Base-by-base conservation (phyloP, 2,113 vertebrate genomes). In the Morone chrysops region DNA sequence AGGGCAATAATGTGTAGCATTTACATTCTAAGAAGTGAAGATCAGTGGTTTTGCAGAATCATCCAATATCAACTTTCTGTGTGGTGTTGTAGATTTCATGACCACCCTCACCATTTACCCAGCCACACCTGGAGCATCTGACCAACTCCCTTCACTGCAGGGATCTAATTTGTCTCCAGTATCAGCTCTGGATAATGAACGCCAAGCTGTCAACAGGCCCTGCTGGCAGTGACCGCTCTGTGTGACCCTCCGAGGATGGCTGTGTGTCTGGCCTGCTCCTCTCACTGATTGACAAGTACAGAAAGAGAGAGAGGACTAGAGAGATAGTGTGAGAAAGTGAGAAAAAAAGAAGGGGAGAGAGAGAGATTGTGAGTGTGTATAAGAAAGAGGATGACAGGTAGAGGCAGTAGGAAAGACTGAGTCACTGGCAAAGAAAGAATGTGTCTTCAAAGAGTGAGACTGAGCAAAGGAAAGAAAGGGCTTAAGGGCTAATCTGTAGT, bases 131-230 rank as follows among this genome's bases (percentile, higher is more conserved):
- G 77, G 62, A 86, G 66, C 75, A 72, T 83, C 80, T 74, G 77
- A 85, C 80, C 75, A 79, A 25, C 70, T 85, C 50, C 54, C 38
- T 84, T 48, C 80, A 68, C 77, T 72, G 78, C 85, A 75, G 86
- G 79, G 72, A 89, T 93, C 78, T 87, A 92, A 91, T 93, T 91
- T 93, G 88, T 92, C 88, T 77, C 72, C 87, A 80, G 82, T 83
- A 76, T 93, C 89, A 77, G 81, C 72, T 80, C 76, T 57, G 78
- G 92, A 87, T 95, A 94, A 94, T 82, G 80, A 94, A 93, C 89
- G n/a, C 81, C 75, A 77, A 87, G 73, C 88, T 92, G 92, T 90
- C 90, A 90, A 87, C 86, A 80, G 82, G 82, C 84, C 78, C 87
- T 72, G 72, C 72, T 83, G 68, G 78, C 81, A 68, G 45, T 87